These are phyloP conservation scores for Pinna nobilis DNA, from an alignment of 1,140 invertebrate genomes.

Conservation along the genomic window DNA sequence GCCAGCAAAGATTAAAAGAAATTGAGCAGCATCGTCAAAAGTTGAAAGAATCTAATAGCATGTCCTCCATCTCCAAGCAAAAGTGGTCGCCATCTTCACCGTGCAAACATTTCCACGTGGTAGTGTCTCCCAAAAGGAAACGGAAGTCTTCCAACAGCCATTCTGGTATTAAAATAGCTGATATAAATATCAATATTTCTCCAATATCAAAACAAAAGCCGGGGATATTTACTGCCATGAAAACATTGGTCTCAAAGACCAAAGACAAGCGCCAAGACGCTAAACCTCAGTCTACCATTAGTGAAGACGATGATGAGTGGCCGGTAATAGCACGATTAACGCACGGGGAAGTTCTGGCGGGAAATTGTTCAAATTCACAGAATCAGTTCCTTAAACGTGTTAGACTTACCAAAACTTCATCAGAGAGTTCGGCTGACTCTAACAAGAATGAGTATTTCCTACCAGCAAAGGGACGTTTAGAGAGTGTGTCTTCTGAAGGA, in stretches of 20 bases:
- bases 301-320: neutral
- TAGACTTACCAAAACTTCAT: no score
- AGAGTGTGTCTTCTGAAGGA: no score
- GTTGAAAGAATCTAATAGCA: neutral
- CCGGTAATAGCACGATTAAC: neutral
- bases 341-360: slow-evolving; percentile 4
- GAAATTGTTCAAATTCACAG: neutral
- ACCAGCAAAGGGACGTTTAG: no score
- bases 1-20: slow-evolving; percentile 62
- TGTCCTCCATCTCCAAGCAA: slow-evolving; percentile 3
- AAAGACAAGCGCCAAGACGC: neutral
- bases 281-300: neutral
- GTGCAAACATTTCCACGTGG: neutral
- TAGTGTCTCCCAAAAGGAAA: neutral
- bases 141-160: neutral
- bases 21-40: slow-evolving; percentile 64
- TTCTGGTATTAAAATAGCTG: no score
- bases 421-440: no score
- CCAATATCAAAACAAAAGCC: neutral
- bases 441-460: no score
- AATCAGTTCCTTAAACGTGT: no score
- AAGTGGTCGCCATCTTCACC: slow-evolving; percentile 16
- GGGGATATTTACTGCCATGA: slow-evolving; percentile 3
- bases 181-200: neutral
- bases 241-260: neutral